Evolutionary conservation across 2,797 vertebrate species (phyloP), one percentile per base, ranked within the genome.

Genomic region (Crypturellus tataupa): DNA sequence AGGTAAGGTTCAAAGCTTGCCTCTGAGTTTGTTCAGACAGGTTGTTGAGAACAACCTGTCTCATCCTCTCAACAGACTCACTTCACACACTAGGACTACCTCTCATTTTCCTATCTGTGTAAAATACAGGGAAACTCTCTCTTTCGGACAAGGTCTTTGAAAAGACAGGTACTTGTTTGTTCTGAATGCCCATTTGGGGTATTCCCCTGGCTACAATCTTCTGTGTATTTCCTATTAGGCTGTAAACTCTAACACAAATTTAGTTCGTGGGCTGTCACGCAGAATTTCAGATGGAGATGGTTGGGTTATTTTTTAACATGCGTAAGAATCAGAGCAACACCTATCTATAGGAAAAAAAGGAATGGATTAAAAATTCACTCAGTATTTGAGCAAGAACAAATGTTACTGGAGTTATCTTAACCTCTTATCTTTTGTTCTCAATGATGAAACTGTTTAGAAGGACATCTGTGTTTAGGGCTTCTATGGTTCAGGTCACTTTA

Each of bases 1-100:
- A 87, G 83, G 86, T 75, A 89, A 87, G 62, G 68, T 90, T 95
- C 96, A 96, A 92, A 95, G 81, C 88, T 67, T 80, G 44, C 65
- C 86, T 68, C 12, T 60, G 47, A 90, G 76, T 93, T 89, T 89
- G 83, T 68, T 94, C 92, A 17, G 80, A 83, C 65, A 87, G 29
- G 71, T 85, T 91, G 73, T 75, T 93, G 90, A 86, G 94, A 94
- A 63, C 85, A 91, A 56, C 80, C 67, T 86, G 80, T 92, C 80
- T 51, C 14, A 86, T 88, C 42, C 59, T 90, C 83, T 91, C 91
- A 86, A 55, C 63, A 88, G 77, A 67, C n/a, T 87, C 56, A 77
- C 40, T 89, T 89, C 60, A 69, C 56, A 59, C 21, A 49, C 51
- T 81, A 44, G 49, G 76, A 67, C 65, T 96, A 73, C 16, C 35